A percentile compares a stretch with the other conserved stretches of the same genome.
These are phyloP conservation scores for Ptyas mucosa DNA, from an alignment of 2,113 vertebrate genomes.

Conservation along the genomic window DNA sequence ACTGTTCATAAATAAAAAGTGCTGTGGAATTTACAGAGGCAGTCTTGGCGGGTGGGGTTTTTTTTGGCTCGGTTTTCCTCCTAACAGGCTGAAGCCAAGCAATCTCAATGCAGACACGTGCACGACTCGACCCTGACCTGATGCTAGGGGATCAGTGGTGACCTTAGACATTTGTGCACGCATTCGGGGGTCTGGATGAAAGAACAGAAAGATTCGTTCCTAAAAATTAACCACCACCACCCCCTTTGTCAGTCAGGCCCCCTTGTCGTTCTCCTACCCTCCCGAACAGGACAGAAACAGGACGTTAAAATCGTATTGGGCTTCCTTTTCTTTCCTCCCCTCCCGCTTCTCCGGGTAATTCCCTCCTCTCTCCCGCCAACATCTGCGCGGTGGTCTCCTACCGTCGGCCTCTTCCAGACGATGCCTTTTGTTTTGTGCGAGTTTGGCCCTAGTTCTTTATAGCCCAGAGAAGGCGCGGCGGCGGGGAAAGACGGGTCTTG, in stretches of 20 bases:
- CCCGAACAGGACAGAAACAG: neutral
- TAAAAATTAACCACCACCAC: neutral
- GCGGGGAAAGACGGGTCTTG: conserved; percentile 77
- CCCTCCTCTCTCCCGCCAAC: neutral
- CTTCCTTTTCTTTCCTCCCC: neutral
- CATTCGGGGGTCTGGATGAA: too few species aligned
- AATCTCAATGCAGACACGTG: neutral
- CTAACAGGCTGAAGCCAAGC: neutral
- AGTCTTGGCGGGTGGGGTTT: neutral
- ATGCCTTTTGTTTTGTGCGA: conserved; percentile 79
- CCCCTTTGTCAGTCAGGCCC: neutral
- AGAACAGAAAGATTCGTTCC: neutral
- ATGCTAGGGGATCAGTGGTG: too few species aligned
- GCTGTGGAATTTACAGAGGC: neutral
- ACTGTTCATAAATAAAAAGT: neutral
- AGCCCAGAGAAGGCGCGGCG: conserved; percentile 72
- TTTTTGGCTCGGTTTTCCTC: neutral
- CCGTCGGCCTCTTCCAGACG: conserved; percentile 82
- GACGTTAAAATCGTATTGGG: neutral
- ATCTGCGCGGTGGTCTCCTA: conserved; percentile 50
- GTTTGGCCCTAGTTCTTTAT: conserved; percentile 77
- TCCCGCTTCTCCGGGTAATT: neutral
- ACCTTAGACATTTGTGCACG: neutral
- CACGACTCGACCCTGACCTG: neutral
- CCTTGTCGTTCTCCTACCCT: neutral